A percentile compares a stretch with the other conserved stretches of the same genome.
phyloP scores from a whole-genome alignment of 2,113 vertebrate species.

The Delphinapterus leucas region DNA sequence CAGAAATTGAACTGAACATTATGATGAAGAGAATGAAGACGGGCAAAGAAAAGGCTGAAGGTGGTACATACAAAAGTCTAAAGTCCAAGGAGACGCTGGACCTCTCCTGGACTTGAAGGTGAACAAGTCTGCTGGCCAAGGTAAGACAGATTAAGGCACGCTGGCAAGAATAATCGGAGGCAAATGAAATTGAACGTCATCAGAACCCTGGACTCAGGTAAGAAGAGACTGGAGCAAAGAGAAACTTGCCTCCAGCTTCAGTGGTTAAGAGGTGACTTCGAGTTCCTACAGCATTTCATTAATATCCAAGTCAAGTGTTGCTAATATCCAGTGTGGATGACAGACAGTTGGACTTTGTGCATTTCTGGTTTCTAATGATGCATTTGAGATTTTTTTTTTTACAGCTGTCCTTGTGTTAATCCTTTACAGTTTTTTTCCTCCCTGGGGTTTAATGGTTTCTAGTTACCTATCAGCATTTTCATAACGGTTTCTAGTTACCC shows the following conservation, averaged over 20 bases:
- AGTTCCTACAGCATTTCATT: not conserved
- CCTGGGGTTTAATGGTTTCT: not conserved
- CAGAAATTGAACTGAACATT: not conserved
- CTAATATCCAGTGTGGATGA: not conserved
- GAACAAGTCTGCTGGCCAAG: not conserved
- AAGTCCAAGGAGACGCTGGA: not conserved
- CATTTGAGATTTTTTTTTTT: conserved; percentile 42
- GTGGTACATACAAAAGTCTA: not conserved
- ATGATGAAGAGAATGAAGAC: not conserved
- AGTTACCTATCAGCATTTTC: conserved; percentile 20
- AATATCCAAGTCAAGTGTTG: not conserved
- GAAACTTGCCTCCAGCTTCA: not conserved
- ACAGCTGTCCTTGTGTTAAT: conserved; percentile 55
- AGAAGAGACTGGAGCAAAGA: not conserved
- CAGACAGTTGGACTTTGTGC: conserved; percentile 15
- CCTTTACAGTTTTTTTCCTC: not conserved
- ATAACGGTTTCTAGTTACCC: not conserved
- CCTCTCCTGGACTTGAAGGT: too few species aligned
- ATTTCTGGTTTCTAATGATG: conserved; percentile 59
- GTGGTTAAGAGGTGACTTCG: not conserved
- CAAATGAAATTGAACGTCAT: not conserved
- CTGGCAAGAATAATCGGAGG: not conserved
- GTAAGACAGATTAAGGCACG: conserved; percentile 44
- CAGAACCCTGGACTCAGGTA: not conserved
- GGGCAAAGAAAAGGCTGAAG: not conserved